Evolutionary conservation across 2,888 invertebrate species (phyloP), one percentile per base, ranked within the genome.

Genomic region (Monochamus alternatus): DNA sequence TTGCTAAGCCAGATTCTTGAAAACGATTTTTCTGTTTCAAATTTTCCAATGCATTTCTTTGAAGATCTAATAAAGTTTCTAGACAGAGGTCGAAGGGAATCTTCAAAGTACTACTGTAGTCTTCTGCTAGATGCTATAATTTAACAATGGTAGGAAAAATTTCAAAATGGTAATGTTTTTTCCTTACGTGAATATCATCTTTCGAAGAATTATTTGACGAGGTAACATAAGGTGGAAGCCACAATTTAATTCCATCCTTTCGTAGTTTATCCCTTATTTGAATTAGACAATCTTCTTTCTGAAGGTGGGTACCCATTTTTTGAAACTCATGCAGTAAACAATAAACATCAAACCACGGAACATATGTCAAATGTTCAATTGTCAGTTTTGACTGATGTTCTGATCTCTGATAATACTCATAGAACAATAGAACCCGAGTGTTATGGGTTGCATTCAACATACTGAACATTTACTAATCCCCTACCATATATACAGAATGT

Each of bases 1-100:
- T 93, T 0, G 96, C 95, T 69, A 93, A 84, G 1, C 96, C 95
- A 0, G 94, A 94, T 81, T 93, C 91, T 78, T 92, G 91, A 82
- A 92, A 96, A 74, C 92, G 91, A 3, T 92, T 92, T 78, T 94
- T 91, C 32, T 95, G 93, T 76, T 93, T 93, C 12, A 95, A 90
- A 82, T 95, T 93, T 72, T 95, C 93, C 1, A 96, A 84, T 0
- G 96, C 94, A 87, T 94, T 93, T 3, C 89, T 85, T 85, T 95
- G 93, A 0, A 96, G 89, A 79, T 93, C 92, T 64, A 89, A 90
- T 14, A 96, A 83, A 0, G 93, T 92, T 75, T 89, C 86, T 31
- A 91, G 85, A 44, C 94, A 91, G 3, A 89, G 87, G 0, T 91
- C 90, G 22, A 86, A 82, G 0, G 91, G 88, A 3, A 93, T 84